Evolutionary conservation across 2,113 vertebrate genomes (phyloP), one percentile per base, ranked within the genome.

Genomic region (Bungarus multicinctus): DNA sequence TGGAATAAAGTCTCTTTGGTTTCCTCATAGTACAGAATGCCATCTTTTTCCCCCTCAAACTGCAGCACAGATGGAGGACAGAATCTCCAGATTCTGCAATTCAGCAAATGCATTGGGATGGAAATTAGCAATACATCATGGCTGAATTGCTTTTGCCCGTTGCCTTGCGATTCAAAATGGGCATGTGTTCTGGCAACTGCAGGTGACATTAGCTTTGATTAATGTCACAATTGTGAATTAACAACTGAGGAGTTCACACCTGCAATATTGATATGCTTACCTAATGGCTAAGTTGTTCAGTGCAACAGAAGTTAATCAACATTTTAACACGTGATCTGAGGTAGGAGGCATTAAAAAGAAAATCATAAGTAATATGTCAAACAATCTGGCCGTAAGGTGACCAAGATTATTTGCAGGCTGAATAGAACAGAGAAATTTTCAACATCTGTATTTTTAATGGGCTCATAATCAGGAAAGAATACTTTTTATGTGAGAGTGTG

Each of bases 401-500:
- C 96, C 96, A 95, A 95, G 96, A 96, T 96, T 96, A 96, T 86
- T 95, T 95, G 96, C 95, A 96, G 96, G 94, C 95, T 96, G 95
- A 93, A 96, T 96, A 95, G 94, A 97, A 96, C 85, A 95, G 93
- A 95, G 92, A 96, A 97, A 97, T 97, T 96, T 95, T 95, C 94
- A 96, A 95, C 95, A 95, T 96, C 96, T 96, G 95, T 5, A 86
- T 94, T 96, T 97, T 97, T 97, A 96, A 96, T 96, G 96, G 94
- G 96, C 94, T 95, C 93, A 89, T 94, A 39, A 91, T 91, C 90
- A 89, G 91, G 90, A 96, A 96, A 91, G 95, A 93, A 94, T 96
- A 96, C 94, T 92, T 96, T 95, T 54, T 96, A 93, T 95, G 94
- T 96, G 95, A 89, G 95, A 94, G 89, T 50, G 91, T 95, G 96